phyloP scores from a whole-genome alignment of 2,113 vertebrate species.

The Toxotes jaculatrix region DNA sequence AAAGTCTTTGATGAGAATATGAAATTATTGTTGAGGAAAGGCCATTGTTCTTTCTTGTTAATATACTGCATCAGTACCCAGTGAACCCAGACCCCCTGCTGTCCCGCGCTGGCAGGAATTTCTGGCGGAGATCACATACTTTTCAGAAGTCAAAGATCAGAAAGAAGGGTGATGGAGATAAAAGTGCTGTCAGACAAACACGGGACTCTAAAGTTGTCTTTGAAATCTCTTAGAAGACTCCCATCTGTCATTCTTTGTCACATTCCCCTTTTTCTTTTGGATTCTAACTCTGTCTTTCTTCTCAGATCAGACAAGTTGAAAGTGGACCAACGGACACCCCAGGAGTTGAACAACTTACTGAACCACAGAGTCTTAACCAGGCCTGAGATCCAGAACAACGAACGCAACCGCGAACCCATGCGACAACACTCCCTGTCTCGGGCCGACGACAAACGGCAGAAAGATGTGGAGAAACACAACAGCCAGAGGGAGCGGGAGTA shows the following conservation, averaged over 20 bases:
- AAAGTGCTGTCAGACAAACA: not conserved
- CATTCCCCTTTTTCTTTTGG: constrained; percentile 1
- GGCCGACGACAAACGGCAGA: constrained; percentile 69
- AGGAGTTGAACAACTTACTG: constrained; percentile 90
- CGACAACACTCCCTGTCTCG: constrained; percentile 69
- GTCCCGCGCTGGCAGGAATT: not conserved
- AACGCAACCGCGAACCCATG: constrained; percentile 87
- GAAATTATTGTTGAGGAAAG: not conserved
- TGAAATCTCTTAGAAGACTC: constrained; percentile 7
- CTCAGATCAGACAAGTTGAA: constrained; percentile 85
- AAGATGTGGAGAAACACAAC: constrained; percentile 81
- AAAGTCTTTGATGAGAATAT: not conserved
- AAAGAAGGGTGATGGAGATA: not conserved
- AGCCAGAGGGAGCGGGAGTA: constrained; percentile 70
- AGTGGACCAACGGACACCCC: constrained; percentile 77
- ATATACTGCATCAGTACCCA: not conserved
- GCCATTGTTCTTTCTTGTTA: not conserved
- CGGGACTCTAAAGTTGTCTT: not conserved
- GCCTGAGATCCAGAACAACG: constrained; percentile 93
- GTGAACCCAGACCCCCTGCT: not conserved
- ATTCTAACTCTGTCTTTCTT: not conserved
- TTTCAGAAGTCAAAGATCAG: not conserved
- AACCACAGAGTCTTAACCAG: constrained; percentile 90
- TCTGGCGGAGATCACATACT: not conserved
- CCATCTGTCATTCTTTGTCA: not conserved